These are phyloP conservation scores for Eurytoma californica DNA, from an alignment of 2,888 invertebrate genomes.

Conservation along the genomic window DNA sequence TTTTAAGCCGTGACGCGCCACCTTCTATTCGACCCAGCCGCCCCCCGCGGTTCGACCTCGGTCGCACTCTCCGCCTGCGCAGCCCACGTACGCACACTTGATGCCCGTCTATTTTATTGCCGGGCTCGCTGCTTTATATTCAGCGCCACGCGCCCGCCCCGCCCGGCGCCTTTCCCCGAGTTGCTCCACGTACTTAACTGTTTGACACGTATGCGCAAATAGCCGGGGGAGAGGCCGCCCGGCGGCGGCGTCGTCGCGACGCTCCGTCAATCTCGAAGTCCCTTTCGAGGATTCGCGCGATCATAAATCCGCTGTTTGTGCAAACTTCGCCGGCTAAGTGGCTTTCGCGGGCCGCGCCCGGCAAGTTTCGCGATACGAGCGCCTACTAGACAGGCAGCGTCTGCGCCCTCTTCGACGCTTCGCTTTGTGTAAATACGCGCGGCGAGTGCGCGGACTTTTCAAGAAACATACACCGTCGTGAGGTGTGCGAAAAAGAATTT, in stretches of 20 bases:
- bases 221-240: conserved; percentile 25
- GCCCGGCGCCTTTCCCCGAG: conserved; percentile 26
- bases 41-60: neutral
- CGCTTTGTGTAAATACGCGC: too few relatives aligned
- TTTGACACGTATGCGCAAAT: conserved; percentile 54
- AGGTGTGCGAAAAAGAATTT: too few relatives aligned
- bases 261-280: conserved; percentile 32
- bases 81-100: conserved; percentile 33
- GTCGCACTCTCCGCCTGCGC: neutral
- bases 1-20: conserved; percentile 27
- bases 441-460: too few relatives aligned
- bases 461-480: too few relatives aligned
- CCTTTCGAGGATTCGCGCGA: conserved; percentile 21
- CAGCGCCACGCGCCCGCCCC: conserved; percentile 62
- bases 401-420: too few relatives aligned
- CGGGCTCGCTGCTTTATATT: conserved; percentile 63
- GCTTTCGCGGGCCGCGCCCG: neutral
- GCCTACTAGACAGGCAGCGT: too few relatives aligned
- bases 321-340: neutral
- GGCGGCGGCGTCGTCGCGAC: neutral
- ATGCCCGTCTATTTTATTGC: conserved; percentile 59
- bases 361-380: too few relatives aligned
- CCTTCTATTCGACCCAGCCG: neutral
- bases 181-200: conserved; percentile 50
- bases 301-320: neutral